phyloP scores from a whole-genome alignment of 2,888 invertebrate genomes.

The Chymomyza caudatula region DNA sequence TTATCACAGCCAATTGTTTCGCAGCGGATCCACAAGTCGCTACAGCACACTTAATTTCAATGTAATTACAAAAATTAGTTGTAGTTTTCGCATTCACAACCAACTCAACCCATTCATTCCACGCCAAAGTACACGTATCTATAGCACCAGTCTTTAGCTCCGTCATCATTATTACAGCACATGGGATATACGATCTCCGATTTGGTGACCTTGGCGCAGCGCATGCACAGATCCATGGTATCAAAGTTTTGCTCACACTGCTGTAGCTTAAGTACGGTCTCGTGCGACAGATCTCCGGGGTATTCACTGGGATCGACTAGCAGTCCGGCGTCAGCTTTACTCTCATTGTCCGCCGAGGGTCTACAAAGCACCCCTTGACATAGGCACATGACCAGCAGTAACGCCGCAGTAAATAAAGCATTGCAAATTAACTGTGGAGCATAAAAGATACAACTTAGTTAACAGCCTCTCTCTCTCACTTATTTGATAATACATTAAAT shows the following conservation, averaged over 20 bases:
- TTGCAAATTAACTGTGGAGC: neutral
- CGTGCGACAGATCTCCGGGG: slow-evolving; percentile 67
- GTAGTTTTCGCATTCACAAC: too few species aligned
- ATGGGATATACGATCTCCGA: slow-evolving; percentile 80
- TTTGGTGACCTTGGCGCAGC: slow-evolving; percentile 80
- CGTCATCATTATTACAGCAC: slow-evolving; percentile 80
- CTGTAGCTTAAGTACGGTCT: slow-evolving; percentile 71
- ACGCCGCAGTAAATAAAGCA: slow-evolving; percentile 3
- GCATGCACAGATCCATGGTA: slow-evolving; percentile 79
- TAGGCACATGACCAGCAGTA: slow-evolving; percentile 33
- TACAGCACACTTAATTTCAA: neutral
- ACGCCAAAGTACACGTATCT: slow-evolving; percentile 79
- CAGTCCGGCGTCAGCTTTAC: slow-evolving; percentile 8
- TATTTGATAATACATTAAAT: neutral
- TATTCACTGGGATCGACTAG: slow-evolving; percentile 61
- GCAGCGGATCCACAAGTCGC: slow-evolving; percentile 3
- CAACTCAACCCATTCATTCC: neutral
- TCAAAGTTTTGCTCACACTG: slow-evolving; percentile 68
- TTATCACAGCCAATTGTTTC: slow-evolving; percentile 72
- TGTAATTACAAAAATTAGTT: neutral
- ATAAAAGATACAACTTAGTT: neutral
- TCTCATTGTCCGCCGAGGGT: slow-evolving; percentile 33
- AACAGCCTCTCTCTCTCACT: neutral
- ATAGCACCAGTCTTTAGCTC: slow-evolving; percentile 79
- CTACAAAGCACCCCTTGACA: slow-evolving; percentile 14